Conservation (phyloP, 2,113 vertebrate genomes). For the Craseonycteris thonglongyai region DNA sequence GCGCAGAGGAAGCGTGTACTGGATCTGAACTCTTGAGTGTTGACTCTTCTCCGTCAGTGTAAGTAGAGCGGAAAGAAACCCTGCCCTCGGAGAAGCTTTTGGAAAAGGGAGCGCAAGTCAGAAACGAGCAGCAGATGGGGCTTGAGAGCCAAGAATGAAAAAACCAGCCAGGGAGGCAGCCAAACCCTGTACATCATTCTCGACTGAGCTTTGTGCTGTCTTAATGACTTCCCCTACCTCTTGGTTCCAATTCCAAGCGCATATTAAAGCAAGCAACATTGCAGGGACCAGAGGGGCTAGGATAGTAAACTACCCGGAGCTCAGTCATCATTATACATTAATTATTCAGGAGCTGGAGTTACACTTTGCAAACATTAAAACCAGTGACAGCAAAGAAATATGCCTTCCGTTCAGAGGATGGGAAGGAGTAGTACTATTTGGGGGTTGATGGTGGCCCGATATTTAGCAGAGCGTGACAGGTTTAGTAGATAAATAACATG, state of each 20-base stretch:
- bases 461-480: conserved; percentile 66
- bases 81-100: conserved; percentile 56
- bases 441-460: conserved; percentile 53
- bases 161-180: conserved; percentile 16
- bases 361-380: conserved; percentile 64
- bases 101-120: conserved; percentile 70
- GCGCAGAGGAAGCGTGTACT: conserved; percentile 42
- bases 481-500: conserved; percentile 72
- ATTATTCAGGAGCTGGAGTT: conserved; percentile 58
- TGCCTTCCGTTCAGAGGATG: background rate
- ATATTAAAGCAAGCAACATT: conserved; percentile 62
- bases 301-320: conserved; percentile 48
- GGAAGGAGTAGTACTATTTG: conserved; percentile 8
- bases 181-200: conserved; percentile 77
- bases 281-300: conserved; percentile 65
- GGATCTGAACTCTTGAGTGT: conserved; percentile 70
- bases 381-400: conserved; percentile 53
- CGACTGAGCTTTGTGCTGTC: conserved; percentile 75
- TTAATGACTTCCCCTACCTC: conserved; percentile 75
- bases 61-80: conserved; percentile 64
- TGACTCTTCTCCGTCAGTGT: conserved; percentile 54
- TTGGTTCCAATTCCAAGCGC: conserved; percentile 67
- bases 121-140: conserved; percentile 80
- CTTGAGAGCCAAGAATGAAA: conserved; percentile 78
- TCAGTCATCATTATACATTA: conserved; percentile 61